Percentiles rank a stretch among this genome's conserved stretches.
Evolutionary conservation across 2,113 vertebrate genomes (phyloP).

Genomic region (Fregetta grallaria): DNA sequence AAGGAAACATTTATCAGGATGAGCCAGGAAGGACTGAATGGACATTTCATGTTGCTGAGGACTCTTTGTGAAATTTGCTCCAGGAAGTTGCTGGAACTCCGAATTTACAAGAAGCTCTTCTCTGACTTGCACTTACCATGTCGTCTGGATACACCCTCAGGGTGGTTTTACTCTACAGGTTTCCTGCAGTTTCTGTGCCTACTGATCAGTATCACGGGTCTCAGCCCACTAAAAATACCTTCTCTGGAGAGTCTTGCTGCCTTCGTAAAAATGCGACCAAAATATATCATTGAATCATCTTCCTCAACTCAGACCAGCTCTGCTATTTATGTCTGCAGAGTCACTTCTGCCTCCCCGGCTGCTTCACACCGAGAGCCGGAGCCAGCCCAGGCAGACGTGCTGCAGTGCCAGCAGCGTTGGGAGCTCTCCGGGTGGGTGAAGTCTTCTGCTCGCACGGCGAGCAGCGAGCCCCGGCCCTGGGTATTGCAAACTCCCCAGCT

Average conservation of each 20-base stretch:
- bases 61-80: neutral
- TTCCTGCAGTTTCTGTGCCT: neutral
- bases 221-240: slow-evolving; percentile 41
- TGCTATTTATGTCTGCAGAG: slow-evolving; percentile 25
- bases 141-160: neutral
- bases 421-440: neutral
- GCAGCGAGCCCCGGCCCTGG: accelerated
- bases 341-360: neutral
- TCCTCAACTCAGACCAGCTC: neutral
- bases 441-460: neutral
- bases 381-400: neutral
- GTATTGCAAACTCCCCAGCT: neutral
- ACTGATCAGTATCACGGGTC: neutral
- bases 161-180: neutral
- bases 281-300: slow-evolving; percentile 41
- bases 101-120: neutral
- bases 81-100: neutral
- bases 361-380: neutral
- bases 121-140: neutral
- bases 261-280: slow-evolving; percentile 3
- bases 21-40: neutral
- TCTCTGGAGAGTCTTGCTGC: neutral
- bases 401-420: neutral
- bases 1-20: neutral
- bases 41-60: neutral